Conservation (phyloP, 1,140 invertebrate genomes). For the Drosophila carrolli region DNA sequence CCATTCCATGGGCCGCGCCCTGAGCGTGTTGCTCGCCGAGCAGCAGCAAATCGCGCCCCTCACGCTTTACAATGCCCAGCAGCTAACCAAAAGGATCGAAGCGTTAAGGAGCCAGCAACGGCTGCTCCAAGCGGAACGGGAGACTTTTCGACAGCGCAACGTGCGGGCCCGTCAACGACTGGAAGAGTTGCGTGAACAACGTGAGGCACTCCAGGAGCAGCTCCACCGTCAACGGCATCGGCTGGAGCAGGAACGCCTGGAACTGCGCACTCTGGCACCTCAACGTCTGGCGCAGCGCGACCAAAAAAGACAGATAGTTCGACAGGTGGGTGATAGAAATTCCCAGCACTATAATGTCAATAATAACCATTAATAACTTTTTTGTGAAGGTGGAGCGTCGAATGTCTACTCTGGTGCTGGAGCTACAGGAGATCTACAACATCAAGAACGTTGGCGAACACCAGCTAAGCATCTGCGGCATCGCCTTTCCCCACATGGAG, state of each 20-base stretch:
- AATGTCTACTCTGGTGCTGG: constrained; percentile 81
- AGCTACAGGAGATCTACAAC: constrained; percentile 85
- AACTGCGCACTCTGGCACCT: constrained; percentile 33
- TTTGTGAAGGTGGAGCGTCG: constrained; percentile 65
- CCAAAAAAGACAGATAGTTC: constrained; percentile 45
- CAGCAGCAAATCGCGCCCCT: constrained; percentile 72
- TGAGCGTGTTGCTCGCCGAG: constrained; percentile 72
- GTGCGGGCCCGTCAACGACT: constrained; percentile 53
- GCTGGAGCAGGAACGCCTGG: constrained; percentile 54
- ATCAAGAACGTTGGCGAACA: constrained; percentile 67
- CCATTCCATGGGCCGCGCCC: constrained; percentile 80
- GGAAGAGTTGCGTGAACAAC: constrained; percentile 37
- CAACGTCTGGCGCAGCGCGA: constrained; percentile 42
- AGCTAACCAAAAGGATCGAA: constrained; percentile 86
- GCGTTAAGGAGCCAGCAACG: constrained; percentile 86
- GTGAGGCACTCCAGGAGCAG: constrained; percentile 35
- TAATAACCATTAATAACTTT: not conserved
- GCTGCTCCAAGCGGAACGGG: constrained; percentile 86
- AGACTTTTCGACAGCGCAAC: constrained; percentile 86
- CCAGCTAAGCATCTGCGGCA: constrained; percentile 88
- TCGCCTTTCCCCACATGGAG: constrained; percentile 91
- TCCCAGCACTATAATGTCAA: too few species aligned
- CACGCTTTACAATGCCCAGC: constrained; percentile 85
- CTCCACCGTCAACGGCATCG: constrained; percentile 35
- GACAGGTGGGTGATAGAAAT: constrained; percentile 26